Conservation (phyloP, 2,797 vertebrate genomes). For the Zenarchopterus dispar region DNA sequence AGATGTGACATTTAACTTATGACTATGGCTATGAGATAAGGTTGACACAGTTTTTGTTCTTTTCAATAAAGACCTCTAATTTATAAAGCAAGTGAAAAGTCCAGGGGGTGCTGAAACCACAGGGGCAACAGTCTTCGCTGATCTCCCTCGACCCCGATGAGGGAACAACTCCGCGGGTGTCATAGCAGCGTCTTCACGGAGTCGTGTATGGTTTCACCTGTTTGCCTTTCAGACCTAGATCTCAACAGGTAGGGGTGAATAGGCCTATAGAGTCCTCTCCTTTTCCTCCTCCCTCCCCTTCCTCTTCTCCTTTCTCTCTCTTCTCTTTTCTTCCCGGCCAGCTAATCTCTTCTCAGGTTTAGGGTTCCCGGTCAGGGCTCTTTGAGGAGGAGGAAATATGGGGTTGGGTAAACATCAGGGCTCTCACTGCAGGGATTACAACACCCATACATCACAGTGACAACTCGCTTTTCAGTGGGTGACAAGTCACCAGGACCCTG, state of each 20-base stretch:
- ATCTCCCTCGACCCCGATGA: conserved; percentile 52
- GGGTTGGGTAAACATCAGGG: conserved; percentile 85
- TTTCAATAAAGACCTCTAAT: background rate
- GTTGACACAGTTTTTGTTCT: too few relatives aligned
- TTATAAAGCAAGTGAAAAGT: conserved; percentile 22
- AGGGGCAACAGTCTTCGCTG: conserved; percentile 20
- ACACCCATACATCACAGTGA: conserved; percentile 85
- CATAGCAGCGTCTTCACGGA: conserved; percentile 59
- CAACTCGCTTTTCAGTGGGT: conserved; percentile 83
- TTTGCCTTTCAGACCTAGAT: conserved; percentile 73
- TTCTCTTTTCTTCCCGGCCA: conserved; percentile 69
- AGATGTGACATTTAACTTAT: too few relatives aligned
- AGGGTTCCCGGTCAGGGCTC: conserved; percentile 79
- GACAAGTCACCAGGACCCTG: conserved; percentile 80
- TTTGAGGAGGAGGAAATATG: conserved; percentile 85
- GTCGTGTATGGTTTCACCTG: conserved; percentile 76
- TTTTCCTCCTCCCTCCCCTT: conserved; percentile 53
- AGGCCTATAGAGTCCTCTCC: conserved; percentile 59
- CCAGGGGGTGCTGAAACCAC: conserved; percentile 36
- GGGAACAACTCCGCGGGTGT: conserved; percentile 54
- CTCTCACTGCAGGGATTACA: conserved; percentile 84
- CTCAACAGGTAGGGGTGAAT: conserved; percentile 77
- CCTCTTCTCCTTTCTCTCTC: conserved; percentile 46
- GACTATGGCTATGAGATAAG: too few relatives aligned
- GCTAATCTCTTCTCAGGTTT: conserved; percentile 87